Base-by-base conservation (phyloP, 1,140 invertebrate genomes). In the Nilaparvata lugens region DNA sequence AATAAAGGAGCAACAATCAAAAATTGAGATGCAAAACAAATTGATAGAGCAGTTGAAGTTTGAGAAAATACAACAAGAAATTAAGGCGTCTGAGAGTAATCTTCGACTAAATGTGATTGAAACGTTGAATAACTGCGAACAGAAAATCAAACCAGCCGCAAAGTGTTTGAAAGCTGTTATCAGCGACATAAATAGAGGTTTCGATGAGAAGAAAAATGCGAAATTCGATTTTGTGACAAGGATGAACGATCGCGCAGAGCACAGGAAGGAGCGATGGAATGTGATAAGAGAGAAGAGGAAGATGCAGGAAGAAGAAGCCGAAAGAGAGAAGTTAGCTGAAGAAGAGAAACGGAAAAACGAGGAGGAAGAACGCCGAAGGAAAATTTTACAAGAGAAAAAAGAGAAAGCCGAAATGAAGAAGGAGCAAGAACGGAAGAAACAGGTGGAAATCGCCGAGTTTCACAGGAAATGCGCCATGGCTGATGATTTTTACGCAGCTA, bases 261-360 rank as follows among this genome's bases (percentile, higher is more conserved):
- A 48, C 16, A 48, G 45, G 18, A 48, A 11, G 21, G 45, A 48
- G 14, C 13, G 45, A 48, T 48, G 45, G 45, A 48, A 48, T 2
- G 21, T 48, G 45, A 48, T 19, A 48, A 48, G 18, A 18, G 21
- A 23, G 21, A 48, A 61, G 24, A 43, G 56, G 18, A 61, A 56
- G 13, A 35, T 38, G 3, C 2, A 16, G 21, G 55, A 25, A 13
- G 60, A 61, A 61, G 38, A 56, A 40, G 31, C 31, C 31, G 31
- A 35, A 35, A 35, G 31, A 11, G 9, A 35, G 31, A 35, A 35
- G 31, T 11, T 35, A 9, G 31, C 31, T 11, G 21, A 23, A 48
- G 21, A 61, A 21, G 42, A 61, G 18, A 61, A 56, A 13, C 51
- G 23, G 4, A 3, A 16, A 16, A 56, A 16, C 11, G 60, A 61